Conservation (phyloP, 2,797 vertebrate genomes). For the Hemibagrus guttatus region DNA sequence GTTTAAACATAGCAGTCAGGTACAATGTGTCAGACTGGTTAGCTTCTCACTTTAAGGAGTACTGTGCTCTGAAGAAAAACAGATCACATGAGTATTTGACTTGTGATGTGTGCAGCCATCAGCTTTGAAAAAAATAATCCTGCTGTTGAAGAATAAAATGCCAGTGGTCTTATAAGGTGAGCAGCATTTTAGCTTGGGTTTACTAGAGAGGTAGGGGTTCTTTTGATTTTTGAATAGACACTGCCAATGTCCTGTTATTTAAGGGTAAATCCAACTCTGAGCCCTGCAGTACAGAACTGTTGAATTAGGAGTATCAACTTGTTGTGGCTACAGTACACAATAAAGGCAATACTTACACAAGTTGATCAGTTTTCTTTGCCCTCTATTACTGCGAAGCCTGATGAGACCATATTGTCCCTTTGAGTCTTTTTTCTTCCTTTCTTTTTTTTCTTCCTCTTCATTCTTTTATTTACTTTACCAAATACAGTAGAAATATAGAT, state of each 20-base stretch:
- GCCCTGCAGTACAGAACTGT: slow-evolving; percentile 56
- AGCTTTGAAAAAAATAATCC: neutral
- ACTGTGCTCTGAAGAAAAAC: slow-evolving; percentile 21
- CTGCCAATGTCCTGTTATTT: slow-evolving; percentile 66
- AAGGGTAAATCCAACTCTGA: slow-evolving; percentile 69
- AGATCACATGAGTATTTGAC: slow-evolving; percentile 19
- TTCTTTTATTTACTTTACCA: neutral
- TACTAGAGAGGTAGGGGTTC: neutral
- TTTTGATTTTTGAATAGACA: slow-evolving; percentile 41
- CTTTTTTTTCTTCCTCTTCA: slow-evolving; percentile 4
- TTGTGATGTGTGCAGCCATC: slow-evolving; percentile 20
- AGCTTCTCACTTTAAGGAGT: slow-evolving; percentile 10
- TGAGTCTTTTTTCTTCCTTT: neutral
- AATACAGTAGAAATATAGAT: neutral
- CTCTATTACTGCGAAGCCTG: slow-evolving; percentile 59
- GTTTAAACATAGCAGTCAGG: slow-evolving; percentile 16
- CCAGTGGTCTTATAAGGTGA: slow-evolving; percentile 26
- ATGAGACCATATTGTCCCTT: slow-evolving; percentile 25
- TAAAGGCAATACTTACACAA: slow-evolving; percentile 69
- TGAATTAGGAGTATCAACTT: slow-evolving; percentile 70
- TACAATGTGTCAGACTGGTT: slow-evolving; percentile 16
- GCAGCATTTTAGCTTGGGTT: slow-evolving; percentile 29
- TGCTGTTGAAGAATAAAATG: slow-evolving; percentile 19
- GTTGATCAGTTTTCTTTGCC: slow-evolving; percentile 64
- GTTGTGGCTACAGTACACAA: slow-evolving; percentile 76